Evolutionary conservation across 2,888 invertebrate genomes (phyloP).

Genomic region (Gisinianus flammeolus): DNA sequence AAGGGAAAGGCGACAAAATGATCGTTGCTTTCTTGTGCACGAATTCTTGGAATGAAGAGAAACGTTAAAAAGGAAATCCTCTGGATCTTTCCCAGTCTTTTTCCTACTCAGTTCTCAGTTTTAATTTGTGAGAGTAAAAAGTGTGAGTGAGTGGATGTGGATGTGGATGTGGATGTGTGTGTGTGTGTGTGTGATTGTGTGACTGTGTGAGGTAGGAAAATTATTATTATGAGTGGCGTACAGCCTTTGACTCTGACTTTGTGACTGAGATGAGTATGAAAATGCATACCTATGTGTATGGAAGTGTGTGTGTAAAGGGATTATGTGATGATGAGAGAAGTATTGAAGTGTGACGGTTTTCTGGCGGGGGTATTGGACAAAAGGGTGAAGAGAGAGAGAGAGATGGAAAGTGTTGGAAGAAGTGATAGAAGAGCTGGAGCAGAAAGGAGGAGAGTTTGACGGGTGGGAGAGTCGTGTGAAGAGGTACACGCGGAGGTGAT

Average conservation of each 20-base stretch:
- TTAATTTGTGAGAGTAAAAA: too few relatives aligned
- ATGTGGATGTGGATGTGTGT: too few relatives aligned
- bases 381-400: constrained; percentile 10
- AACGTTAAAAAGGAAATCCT: too few relatives aligned
- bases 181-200: background rate
- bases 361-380: background rate
- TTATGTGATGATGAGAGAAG: background rate
- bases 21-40: too few relatives aligned
- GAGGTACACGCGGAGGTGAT: constrained; percentile 61
- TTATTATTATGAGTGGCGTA: background rate
- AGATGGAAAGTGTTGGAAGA: constrained; percentile 16
- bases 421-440: background rate
- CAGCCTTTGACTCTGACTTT: background rate
- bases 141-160: background rate
- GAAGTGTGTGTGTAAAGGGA: too few relatives aligned
- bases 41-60: too few relatives aligned
- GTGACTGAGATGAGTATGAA: background rate
- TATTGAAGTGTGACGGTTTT: constrained; percentile 8
- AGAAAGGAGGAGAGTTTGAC: constrained; percentile 14
- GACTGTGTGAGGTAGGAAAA: too few relatives aligned
- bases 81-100: too few relatives aligned
- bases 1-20: too few relatives aligned
- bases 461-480: constrained; percentile 48
- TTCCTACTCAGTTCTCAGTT: too few relatives aligned
- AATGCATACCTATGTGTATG: too few relatives aligned